Percentiles rank a stretch among this genome's conserved stretches.
Conservation (phyloP, 2,888 invertebrate species). For the Amitus sp. region DNA sequence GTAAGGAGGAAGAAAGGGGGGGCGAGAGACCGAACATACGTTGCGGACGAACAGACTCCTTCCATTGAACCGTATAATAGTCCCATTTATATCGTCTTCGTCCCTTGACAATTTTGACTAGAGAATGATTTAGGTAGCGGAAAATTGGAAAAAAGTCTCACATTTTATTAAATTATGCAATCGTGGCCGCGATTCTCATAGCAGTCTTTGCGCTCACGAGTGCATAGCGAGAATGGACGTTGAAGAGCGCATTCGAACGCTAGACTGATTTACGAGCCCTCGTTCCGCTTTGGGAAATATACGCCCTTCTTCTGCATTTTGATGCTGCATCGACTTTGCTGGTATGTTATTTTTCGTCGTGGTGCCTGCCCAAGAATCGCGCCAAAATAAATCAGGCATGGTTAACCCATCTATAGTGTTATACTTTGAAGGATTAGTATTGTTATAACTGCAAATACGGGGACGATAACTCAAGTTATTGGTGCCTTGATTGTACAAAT, state of each 20-base stretch:
- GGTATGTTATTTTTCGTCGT: neutral
- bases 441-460: no score
- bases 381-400: no score
- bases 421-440: no score
- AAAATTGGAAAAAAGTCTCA: conserved; percentile 20
- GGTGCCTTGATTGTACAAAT: no score
- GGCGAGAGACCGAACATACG: conserved; percentile 26
- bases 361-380: neutral
- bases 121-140: conserved; percentile 57
- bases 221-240: conserved; percentile 23
- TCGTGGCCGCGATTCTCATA: neutral
- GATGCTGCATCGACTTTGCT: conserved; percentile 17
- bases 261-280: conserved; percentile 32
- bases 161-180: conserved; percentile 29
- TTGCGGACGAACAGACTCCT: neutral
- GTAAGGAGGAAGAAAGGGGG: conserved; percentile 8
- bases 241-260: conserved; percentile 29
- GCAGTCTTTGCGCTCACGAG: conserved; percentile 14
- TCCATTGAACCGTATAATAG: conserved; percentile 57
- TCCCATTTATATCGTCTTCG: conserved; percentile 64
- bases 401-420: no score
- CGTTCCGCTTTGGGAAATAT: conserved; percentile 28
- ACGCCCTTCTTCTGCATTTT: conserved; percentile 33
- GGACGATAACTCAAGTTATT: no score
- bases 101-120: conserved; percentile 60